A percentile compares a stretch with the other conserved stretches of the same genome.
Evolutionary conservation across 2,113 vertebrate genomes (phyloP).

Genomic region (Lamprologus tigripictilis): DNA sequence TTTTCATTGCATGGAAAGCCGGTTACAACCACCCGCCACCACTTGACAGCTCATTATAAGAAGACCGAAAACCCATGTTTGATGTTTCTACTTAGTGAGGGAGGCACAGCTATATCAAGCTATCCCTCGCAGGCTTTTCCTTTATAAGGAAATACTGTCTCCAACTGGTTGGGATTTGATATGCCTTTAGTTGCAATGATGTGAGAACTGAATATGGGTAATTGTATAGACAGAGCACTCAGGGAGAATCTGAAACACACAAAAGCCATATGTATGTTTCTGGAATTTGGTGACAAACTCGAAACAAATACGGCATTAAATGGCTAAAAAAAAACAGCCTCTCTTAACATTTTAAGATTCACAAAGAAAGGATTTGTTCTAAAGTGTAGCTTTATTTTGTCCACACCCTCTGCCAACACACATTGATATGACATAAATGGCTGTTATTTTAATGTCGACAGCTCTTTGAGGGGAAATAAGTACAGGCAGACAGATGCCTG

Average conservation of each 20-base stretch:
- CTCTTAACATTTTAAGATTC: not conserved
- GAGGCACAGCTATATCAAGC: constrained; percentile 68
- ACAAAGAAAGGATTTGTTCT: constrained; percentile 21
- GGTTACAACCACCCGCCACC: constrained; percentile 64
- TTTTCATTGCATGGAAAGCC: constrained; percentile 61
- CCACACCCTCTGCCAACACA: not conserved
- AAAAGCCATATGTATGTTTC: constrained; percentile 34
- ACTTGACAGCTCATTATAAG: constrained; percentile 73
- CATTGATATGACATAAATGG: not conserved
- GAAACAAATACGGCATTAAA: not conserved
- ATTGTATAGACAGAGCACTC: constrained; percentile 53
- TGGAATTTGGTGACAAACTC: not conserved
- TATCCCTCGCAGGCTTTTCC: constrained; percentile 62
- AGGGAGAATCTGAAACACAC: constrained; percentile 16
- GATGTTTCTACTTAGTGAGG: constrained; percentile 70
- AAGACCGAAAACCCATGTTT: constrained; percentile 68
- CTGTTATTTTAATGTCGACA: constrained; percentile 17
- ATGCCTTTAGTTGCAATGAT: constrained; percentile 55
- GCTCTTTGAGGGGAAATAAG: constrained; percentile 10
- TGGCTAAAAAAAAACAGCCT: not conserved
- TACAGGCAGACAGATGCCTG: constrained; percentile 27
- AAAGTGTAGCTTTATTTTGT: constrained; percentile 1
- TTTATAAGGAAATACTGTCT: constrained; percentile 68
- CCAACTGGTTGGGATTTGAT: constrained; percentile 63
- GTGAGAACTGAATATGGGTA: constrained; percentile 57